phyloP scores from a whole-genome alignment of 92 coral and sea anemone genomes.

The Epizoanthus stellaris region DNA sequence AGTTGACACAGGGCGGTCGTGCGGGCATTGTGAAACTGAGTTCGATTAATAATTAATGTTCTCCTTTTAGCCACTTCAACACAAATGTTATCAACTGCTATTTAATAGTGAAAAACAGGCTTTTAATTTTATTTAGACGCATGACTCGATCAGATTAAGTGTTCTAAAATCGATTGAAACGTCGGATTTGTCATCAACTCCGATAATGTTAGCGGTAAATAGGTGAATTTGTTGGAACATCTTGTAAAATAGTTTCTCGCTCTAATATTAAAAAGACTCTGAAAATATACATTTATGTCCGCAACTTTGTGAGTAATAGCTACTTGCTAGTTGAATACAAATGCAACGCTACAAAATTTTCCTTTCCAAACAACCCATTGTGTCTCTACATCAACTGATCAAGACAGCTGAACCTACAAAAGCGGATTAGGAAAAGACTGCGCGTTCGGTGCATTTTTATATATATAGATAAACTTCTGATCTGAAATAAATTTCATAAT shows the following conservation, averaged over 20 bases:
- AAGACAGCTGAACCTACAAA: no score
- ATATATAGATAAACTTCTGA: no score
- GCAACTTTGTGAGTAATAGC: background rate
- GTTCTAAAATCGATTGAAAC: background rate
- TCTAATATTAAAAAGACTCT: no score
- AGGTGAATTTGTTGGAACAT: no score
- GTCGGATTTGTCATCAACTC: background rate
- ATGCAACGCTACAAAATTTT: background rate
- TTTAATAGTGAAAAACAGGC: background rate
- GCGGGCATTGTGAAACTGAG: background rate
- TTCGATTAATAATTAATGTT: conserved; percentile 1
- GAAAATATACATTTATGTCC: no score
- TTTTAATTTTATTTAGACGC: background rate
- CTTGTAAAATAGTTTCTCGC: no score
- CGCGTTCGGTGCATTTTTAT: no score
- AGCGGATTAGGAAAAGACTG: no score
- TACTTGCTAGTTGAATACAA: background rate
- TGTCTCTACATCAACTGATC: no score
- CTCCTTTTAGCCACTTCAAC: conserved; percentile 23
- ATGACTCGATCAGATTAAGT: background rate
- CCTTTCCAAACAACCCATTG: no score
- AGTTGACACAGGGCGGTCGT: background rate
- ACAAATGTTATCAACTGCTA: conserved; percentile 16
- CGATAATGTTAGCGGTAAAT: no score
- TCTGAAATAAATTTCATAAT: no score